These are phyloP conservation scores for Haliclona indistincta DNA, from an alignment of 37 sponge, comb jelly and placozoan genomes.

Conservation along the genomic window DNA sequence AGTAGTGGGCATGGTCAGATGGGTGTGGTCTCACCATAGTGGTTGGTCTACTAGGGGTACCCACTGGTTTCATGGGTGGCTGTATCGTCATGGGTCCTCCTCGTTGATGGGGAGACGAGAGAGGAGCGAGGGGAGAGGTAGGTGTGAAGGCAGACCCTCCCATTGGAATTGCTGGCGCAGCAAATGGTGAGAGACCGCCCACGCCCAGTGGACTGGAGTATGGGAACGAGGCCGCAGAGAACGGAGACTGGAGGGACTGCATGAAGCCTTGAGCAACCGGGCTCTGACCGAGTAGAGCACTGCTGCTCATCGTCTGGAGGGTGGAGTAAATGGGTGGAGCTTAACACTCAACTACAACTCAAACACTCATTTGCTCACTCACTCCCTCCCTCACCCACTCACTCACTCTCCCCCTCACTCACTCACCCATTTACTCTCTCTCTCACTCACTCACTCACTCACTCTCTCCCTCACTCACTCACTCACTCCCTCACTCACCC, in stretches of 20 bases:
- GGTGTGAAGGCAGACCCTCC: slow-evolving; percentile 18
- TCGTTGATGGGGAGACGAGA: slow-evolving; percentile 5
- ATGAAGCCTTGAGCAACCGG: slow-evolving; percentile 82
- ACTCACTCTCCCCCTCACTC: too few species aligned
- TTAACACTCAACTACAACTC: too few species aligned
- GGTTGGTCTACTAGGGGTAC: neutral
- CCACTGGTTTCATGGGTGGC: neutral
- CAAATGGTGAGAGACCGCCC: slow-evolving; percentile 36
- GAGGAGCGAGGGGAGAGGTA: slow-evolving; percentile 31
- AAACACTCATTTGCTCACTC: too few species aligned
- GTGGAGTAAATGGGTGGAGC: too few species aligned
- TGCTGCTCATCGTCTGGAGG: slow-evolving; percentile 15
- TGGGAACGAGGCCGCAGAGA: slow-evolving; percentile 30
- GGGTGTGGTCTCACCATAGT: neutral
- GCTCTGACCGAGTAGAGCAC: slow-evolving; percentile 50
- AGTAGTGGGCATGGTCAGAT: neutral
- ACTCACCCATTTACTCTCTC: too few species aligned
- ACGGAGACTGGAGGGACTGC: slow-evolving; percentile 60
- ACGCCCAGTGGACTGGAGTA: slow-evolving; percentile 76
- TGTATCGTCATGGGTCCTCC: neutral
- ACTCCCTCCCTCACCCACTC: too few species aligned
- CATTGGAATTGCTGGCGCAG: slow-evolving; percentile 3
- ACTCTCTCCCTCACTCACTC: too few species aligned
- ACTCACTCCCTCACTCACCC: too few species aligned
- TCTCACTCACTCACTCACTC: too few species aligned